Conservation (phyloP, 2,888 invertebrate genomes). For the Cosmia trapezina region DNA sequence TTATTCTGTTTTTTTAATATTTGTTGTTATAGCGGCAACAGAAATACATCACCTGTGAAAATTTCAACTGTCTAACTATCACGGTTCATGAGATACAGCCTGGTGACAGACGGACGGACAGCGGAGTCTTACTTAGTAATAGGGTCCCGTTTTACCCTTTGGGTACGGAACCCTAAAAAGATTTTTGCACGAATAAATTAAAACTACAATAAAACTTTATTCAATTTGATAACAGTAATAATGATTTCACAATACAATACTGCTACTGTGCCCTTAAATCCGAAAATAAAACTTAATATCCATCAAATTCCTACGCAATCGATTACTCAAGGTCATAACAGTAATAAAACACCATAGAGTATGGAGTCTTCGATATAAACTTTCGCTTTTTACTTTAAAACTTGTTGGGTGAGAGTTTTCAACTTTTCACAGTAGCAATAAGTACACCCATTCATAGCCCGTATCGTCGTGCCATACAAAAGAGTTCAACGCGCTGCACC, state of each 20-base stretch:
- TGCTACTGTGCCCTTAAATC: slow-evolving; percentile 22
- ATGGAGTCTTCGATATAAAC: slow-evolving; percentile 23
- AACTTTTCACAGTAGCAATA: slow-evolving; percentile 26
- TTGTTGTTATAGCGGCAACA: too few species aligned
- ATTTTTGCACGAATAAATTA: neutral
- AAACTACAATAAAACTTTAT: neutral
- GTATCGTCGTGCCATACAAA: slow-evolving; percentile 62
- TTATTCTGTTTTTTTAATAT: too few species aligned
- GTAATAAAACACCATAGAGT: slow-evolving; percentile 24
- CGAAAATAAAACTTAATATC: neutral
- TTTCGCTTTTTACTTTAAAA: slow-evolving; percentile 55
- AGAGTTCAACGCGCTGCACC: slow-evolving; percentile 65
- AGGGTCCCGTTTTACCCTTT: too few species aligned
- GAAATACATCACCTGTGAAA: too few species aligned
- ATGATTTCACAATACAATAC: neutral
- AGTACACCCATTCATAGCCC: neutral
- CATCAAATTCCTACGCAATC: slow-evolving; percentile 11
- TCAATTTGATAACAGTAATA: too few species aligned
- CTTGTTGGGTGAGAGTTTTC: slow-evolving; percentile 47
- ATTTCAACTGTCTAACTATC: too few species aligned
- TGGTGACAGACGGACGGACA: too few species aligned
- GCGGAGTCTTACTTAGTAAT: too few species aligned
- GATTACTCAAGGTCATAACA: slow-evolving; percentile 43
- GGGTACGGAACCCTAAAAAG: too few species aligned
- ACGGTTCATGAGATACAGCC: too few species aligned